A percentile compares a stretch with the other conserved stretches of the same genome.
phyloP scores from a whole-genome alignment of 2,113 vertebrate species.

The Nycticorax nycticorax region DNA sequence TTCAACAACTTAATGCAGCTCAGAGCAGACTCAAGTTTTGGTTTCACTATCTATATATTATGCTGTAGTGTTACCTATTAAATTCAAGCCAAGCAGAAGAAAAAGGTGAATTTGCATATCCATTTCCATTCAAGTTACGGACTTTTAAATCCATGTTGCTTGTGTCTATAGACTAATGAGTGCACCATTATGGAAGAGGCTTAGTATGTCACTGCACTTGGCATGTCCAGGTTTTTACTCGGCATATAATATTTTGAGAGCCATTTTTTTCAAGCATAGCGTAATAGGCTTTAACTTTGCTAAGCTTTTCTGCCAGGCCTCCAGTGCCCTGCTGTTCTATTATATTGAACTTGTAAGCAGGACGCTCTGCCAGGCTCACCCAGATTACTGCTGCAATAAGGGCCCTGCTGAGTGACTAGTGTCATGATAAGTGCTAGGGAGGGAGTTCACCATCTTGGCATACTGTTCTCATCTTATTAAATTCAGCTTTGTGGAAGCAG shows the following conservation, averaged over 20 bases:
- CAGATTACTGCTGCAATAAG: slow-evolving; percentile 92
- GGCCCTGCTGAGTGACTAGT: slow-evolving; percentile 91
- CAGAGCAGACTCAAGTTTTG: slow-evolving; percentile 45
- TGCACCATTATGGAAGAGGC: slow-evolving; percentile 51
- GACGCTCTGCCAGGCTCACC: slow-evolving; percentile 88
- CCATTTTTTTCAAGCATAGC: slow-evolving; percentile 83
- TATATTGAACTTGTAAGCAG: slow-evolving; percentile 96
- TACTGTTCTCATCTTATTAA: slow-evolving; percentile 95
- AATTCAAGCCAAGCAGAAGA: slow-evolving; percentile 56
- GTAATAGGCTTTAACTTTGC: slow-evolving; percentile 98
- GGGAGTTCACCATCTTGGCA: slow-evolving; percentile 88
- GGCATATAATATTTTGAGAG: slow-evolving; percentile 78
- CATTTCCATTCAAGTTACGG: slow-evolving; percentile 70
- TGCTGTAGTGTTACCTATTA: slow-evolving; percentile 46
- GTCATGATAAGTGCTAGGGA: slow-evolving; percentile 87
- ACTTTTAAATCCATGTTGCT: slow-evolving; percentile 70
- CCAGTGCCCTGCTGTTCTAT: slow-evolving; percentile 88
- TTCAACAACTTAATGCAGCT: background rate
- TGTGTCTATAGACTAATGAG: slow-evolving; percentile 63
- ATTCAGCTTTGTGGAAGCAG: slow-evolving; percentile 89
- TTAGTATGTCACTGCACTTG: slow-evolving; percentile 80
- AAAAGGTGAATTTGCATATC: slow-evolving; percentile 70
- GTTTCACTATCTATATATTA: slow-evolving; percentile 4
- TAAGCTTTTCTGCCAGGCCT: slow-evolving; percentile 97
- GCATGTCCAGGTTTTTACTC: slow-evolving; percentile 77